A percentile compares a stretch with the other conserved stretches of the same genome.
These are phyloP conservation scores for Suillia variegata DNA, from an alignment of 2,888 invertebrate genomes.

Conservation along the genomic window DNA sequence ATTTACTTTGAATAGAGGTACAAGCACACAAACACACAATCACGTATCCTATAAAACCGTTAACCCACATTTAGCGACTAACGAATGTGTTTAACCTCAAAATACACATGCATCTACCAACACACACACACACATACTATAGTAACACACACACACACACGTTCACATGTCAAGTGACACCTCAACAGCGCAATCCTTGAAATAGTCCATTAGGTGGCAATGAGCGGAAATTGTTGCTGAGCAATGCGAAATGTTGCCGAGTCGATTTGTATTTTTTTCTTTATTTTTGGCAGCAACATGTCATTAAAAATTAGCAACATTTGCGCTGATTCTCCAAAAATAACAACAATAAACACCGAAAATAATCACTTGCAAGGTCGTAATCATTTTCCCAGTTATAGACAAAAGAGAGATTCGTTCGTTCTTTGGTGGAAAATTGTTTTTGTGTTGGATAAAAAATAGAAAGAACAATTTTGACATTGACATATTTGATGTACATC, in stretches of 20 bases:
- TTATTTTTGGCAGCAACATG: background rate
- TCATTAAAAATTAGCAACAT: too few relatives aligned
- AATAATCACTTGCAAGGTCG: too few relatives aligned
- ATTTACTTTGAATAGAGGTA: too few relatives aligned
- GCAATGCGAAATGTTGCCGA: background rate
- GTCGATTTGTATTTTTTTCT: too few relatives aligned
- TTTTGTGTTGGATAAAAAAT: too few relatives aligned
- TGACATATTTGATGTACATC: too few relatives aligned
- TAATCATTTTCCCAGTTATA: too few relatives aligned
- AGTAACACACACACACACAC: background rate
- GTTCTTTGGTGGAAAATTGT: too few relatives aligned
- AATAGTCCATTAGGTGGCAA: background rate
- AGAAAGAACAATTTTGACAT: too few relatives aligned
- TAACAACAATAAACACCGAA: too few relatives aligned
- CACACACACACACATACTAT: background rate
- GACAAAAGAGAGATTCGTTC: too few relatives aligned
- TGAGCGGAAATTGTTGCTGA: background rate
- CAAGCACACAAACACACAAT: background rate
- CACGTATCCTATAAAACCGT: background rate
- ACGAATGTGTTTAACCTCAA: background rate
- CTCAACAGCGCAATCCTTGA: background rate
- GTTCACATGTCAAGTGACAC: background rate
- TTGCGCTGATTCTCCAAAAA: too few relatives aligned
- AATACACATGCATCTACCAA: background rate
- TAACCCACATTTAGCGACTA: background rate